A percentile compares a stretch with the other conserved stretches of the same genome.
phyloP scores from a whole-genome alignment of 1,140 invertebrate genomes.

The Odontomachus brunneus region DNA sequence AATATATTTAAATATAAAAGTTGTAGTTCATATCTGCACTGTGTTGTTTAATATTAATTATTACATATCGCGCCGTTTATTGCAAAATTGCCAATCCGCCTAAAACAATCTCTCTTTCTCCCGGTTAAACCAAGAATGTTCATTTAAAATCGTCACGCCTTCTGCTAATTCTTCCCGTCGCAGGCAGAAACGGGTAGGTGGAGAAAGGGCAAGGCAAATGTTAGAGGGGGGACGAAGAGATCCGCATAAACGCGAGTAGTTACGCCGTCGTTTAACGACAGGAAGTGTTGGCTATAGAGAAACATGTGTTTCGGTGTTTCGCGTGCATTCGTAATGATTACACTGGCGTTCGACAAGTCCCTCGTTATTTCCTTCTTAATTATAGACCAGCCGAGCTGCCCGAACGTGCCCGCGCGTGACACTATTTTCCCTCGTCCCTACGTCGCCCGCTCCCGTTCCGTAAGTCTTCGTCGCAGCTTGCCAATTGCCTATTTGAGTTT shows the following conservation, averaged over 20 bases:
- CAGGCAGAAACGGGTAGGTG: constrained; percentile 34
- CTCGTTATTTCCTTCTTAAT: constrained; percentile 77
- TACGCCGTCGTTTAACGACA: constrained; percentile 83
- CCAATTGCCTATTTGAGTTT: not conserved
- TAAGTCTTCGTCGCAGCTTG: constrained; percentile 4
- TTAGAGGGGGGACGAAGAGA: constrained; percentile 10
- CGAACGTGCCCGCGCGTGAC: constrained; percentile 44
- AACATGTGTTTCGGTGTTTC: constrained; percentile 82
- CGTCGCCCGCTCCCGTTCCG: not conserved
- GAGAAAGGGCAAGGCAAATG: constrained; percentile 47
- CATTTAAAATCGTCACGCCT: constrained; percentile 39
- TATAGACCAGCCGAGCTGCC: constrained; percentile 59
- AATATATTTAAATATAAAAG: no score
- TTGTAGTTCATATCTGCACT: no score
- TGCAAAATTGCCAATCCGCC: no score
- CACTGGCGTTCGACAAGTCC: constrained; percentile 76
- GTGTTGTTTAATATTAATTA: no score
- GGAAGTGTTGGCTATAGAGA: constrained; percentile 79
- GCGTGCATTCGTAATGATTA: constrained; percentile 78
- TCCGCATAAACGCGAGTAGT: constrained; percentile 75
- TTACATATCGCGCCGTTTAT: no score
- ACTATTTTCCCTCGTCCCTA: constrained; percentile 39
- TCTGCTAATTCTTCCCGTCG: constrained; percentile 42
- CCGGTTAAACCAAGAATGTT: constrained; percentile 8
- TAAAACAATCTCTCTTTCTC: not conserved